Evolutionary conservation across 2,888 invertebrate species (phyloP).

Genomic region (Lithophane semibrunnea): DNA sequence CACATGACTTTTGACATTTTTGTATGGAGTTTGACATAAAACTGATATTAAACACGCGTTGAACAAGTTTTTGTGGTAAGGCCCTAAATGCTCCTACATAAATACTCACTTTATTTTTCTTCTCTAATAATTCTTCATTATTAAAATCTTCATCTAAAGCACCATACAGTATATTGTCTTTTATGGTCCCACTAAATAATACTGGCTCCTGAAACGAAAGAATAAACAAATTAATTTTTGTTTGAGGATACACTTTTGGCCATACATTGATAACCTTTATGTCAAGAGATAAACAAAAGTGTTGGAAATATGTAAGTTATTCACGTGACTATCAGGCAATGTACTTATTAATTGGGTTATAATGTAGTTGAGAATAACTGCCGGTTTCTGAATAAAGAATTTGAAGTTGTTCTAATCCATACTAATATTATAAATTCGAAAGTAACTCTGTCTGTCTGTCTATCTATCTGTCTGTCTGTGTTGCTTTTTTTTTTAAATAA

Average conservation of each 20-base stretch:
- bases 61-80: too few relatives aligned
- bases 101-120: constrained; percentile 45
- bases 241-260: background rate
- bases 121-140: constrained; percentile 47
- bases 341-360: background rate
- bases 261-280: constrained; percentile 14
- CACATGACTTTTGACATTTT: too few relatives aligned
- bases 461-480: too few relatives aligned
- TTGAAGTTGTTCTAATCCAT: background rate
- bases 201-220: constrained; percentile 94
- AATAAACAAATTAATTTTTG: background rate
- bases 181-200: constrained; percentile 96
- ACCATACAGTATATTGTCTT: constrained; percentile 98
- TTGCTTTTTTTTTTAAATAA: too few relatives aligned
- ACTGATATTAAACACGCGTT: too few relatives aligned
- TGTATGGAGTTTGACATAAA: too few relatives aligned
- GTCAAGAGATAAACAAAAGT: constrained; percentile 26
- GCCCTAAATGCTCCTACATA: background rate
- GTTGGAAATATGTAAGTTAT: constrained; percentile 1
- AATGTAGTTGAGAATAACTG: background rate
- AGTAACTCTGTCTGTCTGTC: too few relatives aligned
- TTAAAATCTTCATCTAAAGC: constrained; percentile 84
- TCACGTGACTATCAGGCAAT: constrained; percentile 8
- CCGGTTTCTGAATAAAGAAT: background rate
- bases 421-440: too few relatives aligned